Evolutionary conservation across 2,888 invertebrate species (phyloP).

Genomic region (Ernsta delagoae): DNA sequence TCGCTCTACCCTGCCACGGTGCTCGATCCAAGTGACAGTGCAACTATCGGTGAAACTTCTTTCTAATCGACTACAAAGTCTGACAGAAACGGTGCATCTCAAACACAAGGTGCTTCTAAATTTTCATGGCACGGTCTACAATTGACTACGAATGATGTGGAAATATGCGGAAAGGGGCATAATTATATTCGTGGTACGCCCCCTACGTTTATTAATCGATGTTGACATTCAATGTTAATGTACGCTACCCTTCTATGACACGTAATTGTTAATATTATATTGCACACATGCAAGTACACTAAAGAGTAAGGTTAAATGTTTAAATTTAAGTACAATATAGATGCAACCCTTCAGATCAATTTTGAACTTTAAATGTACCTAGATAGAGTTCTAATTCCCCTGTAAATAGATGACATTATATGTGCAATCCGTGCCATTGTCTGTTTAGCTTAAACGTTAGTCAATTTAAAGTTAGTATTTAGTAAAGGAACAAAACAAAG

Average conservation of each 20-base stretch:
- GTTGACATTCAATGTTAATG: constrained; percentile 61
- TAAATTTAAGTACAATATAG: constrained; percentile 72
- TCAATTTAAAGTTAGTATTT: constrained; percentile 72
- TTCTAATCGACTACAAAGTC: constrained; percentile 50
- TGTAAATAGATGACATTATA: constrained; percentile 78
- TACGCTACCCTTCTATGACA: constrained; percentile 72
- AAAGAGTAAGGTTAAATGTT: constrained; percentile 69
- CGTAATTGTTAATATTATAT: constrained; percentile 69
- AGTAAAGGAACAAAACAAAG: constrained; percentile 40
- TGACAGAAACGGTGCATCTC: constrained; percentile 56
- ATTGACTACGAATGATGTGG: constrained; percentile 27
- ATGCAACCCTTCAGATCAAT: constrained; percentile 70
- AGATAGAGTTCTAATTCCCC: constrained; percentile 70
- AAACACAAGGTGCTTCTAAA: constrained; percentile 57
- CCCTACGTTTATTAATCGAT: constrained; percentile 42
- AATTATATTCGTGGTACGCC: constrained; percentile 40
- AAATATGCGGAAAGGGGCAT: constrained; percentile 44
- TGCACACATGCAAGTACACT: constrained; percentile 80
- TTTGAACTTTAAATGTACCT: constrained; percentile 58
- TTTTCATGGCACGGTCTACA: constrained; percentile 58
- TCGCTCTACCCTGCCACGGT: constrained; percentile 51
- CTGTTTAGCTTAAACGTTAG: constrained; percentile 79
- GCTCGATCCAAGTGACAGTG: constrained; percentile 46
- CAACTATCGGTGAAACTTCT: constrained; percentile 35
- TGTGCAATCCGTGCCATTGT: constrained; percentile 85